Base-by-base conservation (phyloP, 1,140 invertebrate species). In the Hycleus cichorii region DNA sequence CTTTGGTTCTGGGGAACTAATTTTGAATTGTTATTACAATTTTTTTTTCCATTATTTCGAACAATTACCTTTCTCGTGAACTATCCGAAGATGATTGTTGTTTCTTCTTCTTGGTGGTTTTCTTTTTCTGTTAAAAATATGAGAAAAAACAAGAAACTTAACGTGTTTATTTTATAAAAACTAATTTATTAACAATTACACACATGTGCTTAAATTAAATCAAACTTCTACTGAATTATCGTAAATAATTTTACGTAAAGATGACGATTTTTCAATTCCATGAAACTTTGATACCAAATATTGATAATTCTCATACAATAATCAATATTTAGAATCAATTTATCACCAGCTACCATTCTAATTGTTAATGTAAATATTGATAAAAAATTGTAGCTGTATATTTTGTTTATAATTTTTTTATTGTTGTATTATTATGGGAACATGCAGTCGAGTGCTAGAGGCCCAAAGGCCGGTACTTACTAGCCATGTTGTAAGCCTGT, bases 401-500 rank as follows among this genome's bases (percentile, higher is more conserved):
- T 5, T 51, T 32, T 47, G 12, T 26, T n/a, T 49, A 60, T 45
- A 18, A 46, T 47, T 60, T 12, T 47, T 52, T 47, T 61, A 51
- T 32, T 32, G 7, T 32, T 32, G 32, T 32, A 32, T 32, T 32
- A 32, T 32, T 32, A 58, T 57, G 51, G 39, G 57, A 51, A 57
- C 69, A 70, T 70, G 69, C 69, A 67, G 57, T 57, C 60, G 62
- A 63, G 53, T 60, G 63, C 63, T 66, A 64, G 60, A 73, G 67
- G 63, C 70, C 67, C 50, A 60, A 48, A 49, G 51, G 76, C 76
- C 76, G 75, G 78, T 81, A 81, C 80, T 81, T 81, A 81, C 80
- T 78, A 77, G 75, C 75, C 72, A 73, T 68, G 69, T 76, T 73
- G 78, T 76, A 76, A 80, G 76, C 79, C 79, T 75, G 77, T 75